A percentile compares a stretch with the other conserved stretches of the same genome.
These are phyloP conservation scores for Aphelenchoides besseyi DNA, from an alignment of 1,140 invertebrate genomes.

Conservation along the genomic window DNA sequence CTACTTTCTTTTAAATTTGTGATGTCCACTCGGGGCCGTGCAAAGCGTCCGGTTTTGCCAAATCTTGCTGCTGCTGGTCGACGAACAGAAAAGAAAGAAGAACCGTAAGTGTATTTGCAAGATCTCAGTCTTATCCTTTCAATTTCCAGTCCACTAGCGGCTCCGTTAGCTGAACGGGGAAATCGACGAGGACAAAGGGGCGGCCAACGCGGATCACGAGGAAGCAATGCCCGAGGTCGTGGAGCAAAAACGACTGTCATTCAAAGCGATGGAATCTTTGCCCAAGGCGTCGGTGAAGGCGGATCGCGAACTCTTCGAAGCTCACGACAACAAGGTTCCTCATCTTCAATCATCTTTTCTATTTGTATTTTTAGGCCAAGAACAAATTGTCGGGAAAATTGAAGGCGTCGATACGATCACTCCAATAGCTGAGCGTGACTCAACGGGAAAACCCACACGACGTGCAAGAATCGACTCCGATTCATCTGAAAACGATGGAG, in stretches of 20 bases:
- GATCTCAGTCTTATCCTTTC: no score
- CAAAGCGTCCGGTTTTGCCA: not conserved
- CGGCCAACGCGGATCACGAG: not conserved
- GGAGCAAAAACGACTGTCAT: not conserved
- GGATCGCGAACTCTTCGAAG: not conserved
- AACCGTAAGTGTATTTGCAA: conserved; percentile 18
- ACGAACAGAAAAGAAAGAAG: conserved; percentile 1
- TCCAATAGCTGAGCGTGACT: not conserved
- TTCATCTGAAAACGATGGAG: not conserved
- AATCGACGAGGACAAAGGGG: not conserved
- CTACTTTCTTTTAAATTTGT: not conserved
- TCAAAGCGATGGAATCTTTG: not conserved
- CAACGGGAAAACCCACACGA: not conserved
- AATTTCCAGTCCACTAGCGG: not conserved
- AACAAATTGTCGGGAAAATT: conserved; percentile 12
- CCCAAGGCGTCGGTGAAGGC: not conserved
- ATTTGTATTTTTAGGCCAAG: conserved; percentile 6
- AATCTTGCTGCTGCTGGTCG: conserved; percentile 19
- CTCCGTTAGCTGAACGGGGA: not conserved
- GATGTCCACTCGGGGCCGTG: not conserved
- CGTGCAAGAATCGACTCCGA: not conserved
- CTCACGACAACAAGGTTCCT: not conserved
- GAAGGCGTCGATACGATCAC: not conserved
- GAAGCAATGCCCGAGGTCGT: conserved; percentile 5
- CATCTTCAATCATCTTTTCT: not conserved